Conservation (phyloP, 1,140 invertebrate genomes). For the Drosophila pectinifera region DNA sequence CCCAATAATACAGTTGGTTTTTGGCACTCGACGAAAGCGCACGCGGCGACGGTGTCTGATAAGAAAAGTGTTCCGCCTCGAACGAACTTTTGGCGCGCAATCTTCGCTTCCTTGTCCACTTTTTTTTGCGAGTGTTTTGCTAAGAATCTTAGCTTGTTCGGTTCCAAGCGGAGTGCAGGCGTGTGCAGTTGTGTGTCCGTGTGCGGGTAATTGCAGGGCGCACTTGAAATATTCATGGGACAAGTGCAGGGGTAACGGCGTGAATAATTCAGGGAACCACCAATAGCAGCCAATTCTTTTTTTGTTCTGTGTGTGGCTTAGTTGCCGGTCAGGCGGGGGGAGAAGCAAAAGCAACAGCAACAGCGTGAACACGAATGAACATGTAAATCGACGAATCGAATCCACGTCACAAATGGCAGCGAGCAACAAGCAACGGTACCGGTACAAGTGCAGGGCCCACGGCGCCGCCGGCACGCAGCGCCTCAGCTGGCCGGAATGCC, state of each 20-base stretch:
- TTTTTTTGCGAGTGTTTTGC: constrained; percentile 29
- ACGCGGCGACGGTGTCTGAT: neutral
- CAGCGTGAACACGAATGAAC: constrained; percentile 12
- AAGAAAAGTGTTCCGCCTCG: neutral
- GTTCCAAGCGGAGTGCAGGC: constrained; percentile 1
- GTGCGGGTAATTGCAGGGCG: constrained; percentile 55
- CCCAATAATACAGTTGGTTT: constrained; percentile 52
- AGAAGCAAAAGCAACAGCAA: too few species aligned
- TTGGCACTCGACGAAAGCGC: constrained; percentile 54
- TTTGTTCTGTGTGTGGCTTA: constrained; percentile 19
- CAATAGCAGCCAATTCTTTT: constrained; percentile 22
- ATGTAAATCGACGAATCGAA: constrained; percentile 49
- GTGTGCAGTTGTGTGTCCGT: constrained; percentile 17
- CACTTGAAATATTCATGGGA: constrained; percentile 66
- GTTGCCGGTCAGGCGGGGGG: neutral
- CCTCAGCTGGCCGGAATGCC: constrained; percentile 53
- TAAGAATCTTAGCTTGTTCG: neutral
- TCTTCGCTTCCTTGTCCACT: neutral
- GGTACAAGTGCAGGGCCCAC: constrained; percentile 51
- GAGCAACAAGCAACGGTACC: constrained; percentile 49
- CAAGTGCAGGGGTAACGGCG: constrained; percentile 34
- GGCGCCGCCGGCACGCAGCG: constrained; percentile 55
- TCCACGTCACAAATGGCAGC: constrained; percentile 45
- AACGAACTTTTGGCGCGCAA: constrained; percentile 66
- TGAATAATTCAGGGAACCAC: constrained; percentile 47